Evolutionary conservation across 1,140 invertebrate species (phyloP).

Genomic region (Kradibia gibbosae): DNA sequence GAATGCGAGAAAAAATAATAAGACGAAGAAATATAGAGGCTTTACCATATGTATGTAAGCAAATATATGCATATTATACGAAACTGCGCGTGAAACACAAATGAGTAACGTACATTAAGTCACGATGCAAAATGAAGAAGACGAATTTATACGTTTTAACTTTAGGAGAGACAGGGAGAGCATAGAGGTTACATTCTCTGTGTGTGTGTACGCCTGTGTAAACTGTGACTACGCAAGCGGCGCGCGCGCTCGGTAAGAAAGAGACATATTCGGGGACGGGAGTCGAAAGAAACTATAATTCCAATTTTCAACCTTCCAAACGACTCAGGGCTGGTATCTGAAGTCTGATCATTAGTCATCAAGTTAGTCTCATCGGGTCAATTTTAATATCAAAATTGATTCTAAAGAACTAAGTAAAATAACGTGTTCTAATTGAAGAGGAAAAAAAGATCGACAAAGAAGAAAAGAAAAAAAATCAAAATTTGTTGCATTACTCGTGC

Average conservation of each 20-base stretch:
- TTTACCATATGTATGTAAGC: no score
- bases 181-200: conserved; percentile 1
- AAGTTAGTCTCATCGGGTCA: no score
- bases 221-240: neutral
- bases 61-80: no score
- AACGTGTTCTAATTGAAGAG: neutral
- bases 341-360: neutral
- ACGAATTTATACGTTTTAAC: neutral
- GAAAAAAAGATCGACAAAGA: neutral
- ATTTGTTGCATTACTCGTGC: neutral
- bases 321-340: neutral
- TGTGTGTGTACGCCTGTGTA: neutral
- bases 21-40: no score
- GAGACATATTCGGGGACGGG: neutral
- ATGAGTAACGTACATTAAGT: neutral
- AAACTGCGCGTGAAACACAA: neutral
- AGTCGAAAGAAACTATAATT: neutral
- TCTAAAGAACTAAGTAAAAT: no score
- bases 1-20: no score
- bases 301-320: neutral
- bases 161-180: neutral
- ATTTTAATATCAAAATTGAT: no score
- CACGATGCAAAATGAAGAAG: neutral
- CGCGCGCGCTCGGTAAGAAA: neutral
- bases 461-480: neutral